Base-by-base conservation (phyloP, 2,888 invertebrate genomes). In the Euzetes globulus region DNA sequence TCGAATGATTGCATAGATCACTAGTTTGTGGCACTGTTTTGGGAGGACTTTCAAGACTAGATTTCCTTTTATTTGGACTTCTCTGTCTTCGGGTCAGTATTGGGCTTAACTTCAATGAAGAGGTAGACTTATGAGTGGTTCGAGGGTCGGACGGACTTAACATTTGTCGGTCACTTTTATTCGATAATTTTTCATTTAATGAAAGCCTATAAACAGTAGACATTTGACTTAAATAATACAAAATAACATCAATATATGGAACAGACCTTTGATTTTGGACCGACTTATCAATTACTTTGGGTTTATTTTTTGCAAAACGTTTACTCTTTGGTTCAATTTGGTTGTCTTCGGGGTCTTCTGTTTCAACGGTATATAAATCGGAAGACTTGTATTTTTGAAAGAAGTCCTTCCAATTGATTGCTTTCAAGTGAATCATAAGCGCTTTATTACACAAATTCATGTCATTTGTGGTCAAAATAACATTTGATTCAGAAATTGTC, bases 371-470 rank as follows among this genome's bases (percentile, higher is more conserved):
- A n/a, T 9, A 41, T 9, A 41, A 13, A 41, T 41, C 41, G 13
- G 41, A 41, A 41, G 41, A 41, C 41, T 41, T 41, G n/a, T 60
- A 72, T 63, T 63, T 29, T n/a, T 37, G 17, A 15, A 17, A 52
- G 25, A 74, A 74, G 13, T 74, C 70, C 4, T 41, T 41, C 27
- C 68, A 58, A 29, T 37, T 37, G n/a, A n/a, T 55, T 7, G 47
- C 50, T 17, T 70, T 41, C 6, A 74, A 27, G 13, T 47, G 17
- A 73, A 5, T 19, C 19, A 70, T 71, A 33, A 76, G 27, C 7
- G 74, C 72, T 70, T 76, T 76, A 70, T 76, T 76, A n/a, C 68
- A 74, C 19, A 76, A 47, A 68, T 76, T 76, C 13, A 60, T 6
- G 47, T 76, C 76, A 65, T 76, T 60, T 11, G 68, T 65, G 11